phyloP scores from a whole-genome alignment of 2,113 vertebrate genomes.

The Nettapus auritus region DNA sequence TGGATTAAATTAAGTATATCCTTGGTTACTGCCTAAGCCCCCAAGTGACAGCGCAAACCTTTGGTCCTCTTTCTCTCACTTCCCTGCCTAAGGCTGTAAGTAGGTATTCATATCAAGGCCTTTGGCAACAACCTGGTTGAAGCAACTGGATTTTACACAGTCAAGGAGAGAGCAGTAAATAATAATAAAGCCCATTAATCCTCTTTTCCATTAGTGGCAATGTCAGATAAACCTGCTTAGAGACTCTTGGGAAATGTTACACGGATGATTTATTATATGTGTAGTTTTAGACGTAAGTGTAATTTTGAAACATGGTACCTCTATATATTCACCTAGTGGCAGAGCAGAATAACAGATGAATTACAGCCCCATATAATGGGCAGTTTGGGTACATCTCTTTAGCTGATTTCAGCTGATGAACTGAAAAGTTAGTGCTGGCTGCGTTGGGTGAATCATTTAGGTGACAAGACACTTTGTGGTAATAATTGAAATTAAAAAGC shows the following conservation, averaged over 20 bases:
- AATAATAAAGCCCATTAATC: constrained; percentile 4
- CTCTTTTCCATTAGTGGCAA: constrained; percentile 23
- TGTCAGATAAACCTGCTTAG: constrained; percentile 20
- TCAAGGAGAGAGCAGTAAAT: not conserved
- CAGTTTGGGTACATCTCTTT: not conserved
- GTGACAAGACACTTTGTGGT: not conserved
- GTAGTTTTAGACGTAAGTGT: not conserved
- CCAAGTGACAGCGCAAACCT: not conserved
- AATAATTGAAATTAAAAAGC: not conserved
- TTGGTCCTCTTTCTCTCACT: not conserved
- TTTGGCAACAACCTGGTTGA: not conserved
- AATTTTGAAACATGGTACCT: not conserved
- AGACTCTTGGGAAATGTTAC: not conserved
- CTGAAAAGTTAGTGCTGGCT: not conserved
- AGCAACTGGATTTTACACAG: not conserved
- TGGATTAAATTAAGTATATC: not conserved
- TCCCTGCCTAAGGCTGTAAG: not conserved
- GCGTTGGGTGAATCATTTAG: not conserved
- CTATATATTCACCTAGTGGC: not conserved
- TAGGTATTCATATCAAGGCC: not conserved
- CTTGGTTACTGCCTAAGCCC: not conserved
- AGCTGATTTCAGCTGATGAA: not conserved
- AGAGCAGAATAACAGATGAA: not conserved
- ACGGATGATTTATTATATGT: not conserved
- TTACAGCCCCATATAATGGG: not conserved